Conservation (phyloP, 1,140 invertebrate species). For the Dendroctonus ponderosae region DNA sequence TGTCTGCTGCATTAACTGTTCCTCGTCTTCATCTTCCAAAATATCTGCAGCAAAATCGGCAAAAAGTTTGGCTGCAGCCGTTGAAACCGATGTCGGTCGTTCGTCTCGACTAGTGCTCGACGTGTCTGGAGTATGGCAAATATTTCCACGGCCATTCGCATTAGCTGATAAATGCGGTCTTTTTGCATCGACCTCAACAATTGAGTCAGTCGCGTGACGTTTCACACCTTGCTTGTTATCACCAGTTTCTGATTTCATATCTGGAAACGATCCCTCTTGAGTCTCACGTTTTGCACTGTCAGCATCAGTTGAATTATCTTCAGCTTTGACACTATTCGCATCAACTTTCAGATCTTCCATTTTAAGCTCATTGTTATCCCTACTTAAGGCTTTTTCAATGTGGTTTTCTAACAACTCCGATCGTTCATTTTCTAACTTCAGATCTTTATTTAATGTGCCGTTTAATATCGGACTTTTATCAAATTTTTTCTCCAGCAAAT, state of each 20-base stretch:
- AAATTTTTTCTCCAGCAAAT: constrained; percentile 66
- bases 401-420: constrained; percentile 64
- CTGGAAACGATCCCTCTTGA: neutral
- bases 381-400: constrained; percentile 57
- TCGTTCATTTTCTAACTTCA: constrained; percentile 61
- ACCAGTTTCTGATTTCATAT: constrained; percentile 8
- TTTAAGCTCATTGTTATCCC: constrained; percentile 35
- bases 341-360: constrained; percentile 21
- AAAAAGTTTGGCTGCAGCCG: constrained; percentile 69
- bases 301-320: neutral
- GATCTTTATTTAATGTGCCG: constrained; percentile 60
- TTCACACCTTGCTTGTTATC: constrained; percentile 46
- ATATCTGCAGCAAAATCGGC: constrained; percentile 69
- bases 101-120: constrained; percentile 55
- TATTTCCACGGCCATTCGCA: constrained; percentile 54
- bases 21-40: constrained; percentile 67
- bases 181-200: constrained; percentile 52
- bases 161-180: constrained; percentile 52
- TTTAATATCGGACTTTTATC: constrained; percentile 62
- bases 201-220: constrained; percentile 49
- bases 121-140: constrained; percentile 52
- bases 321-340: neutral
- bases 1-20: constrained; percentile 52
- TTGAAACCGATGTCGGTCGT: constrained; percentile 59
- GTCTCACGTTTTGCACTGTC: no score